Conservation (phyloP, 2,888 invertebrate species). For the Scaptomyza polygonia region DNA sequence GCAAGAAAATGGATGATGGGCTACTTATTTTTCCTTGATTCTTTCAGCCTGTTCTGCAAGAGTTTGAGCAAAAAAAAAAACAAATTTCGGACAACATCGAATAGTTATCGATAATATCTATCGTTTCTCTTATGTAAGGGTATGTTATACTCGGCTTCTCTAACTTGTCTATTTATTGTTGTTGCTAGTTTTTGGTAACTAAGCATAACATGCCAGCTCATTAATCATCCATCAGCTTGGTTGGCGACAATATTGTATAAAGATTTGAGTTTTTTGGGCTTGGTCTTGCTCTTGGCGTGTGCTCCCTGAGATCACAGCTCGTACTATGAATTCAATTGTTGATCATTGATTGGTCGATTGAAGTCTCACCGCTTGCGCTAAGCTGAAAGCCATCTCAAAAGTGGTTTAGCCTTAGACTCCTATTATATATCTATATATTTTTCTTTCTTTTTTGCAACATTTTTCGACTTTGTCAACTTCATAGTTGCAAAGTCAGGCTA, state of each 20-base stretch:
- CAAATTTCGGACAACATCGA: too few species aligned
- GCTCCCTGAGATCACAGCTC: slow-evolving; percentile 42
- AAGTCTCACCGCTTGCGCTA: slow-evolving; percentile 60
- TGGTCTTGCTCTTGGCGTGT: slow-evolving; percentile 60
- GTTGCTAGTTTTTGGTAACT: slow-evolving; percentile 32
- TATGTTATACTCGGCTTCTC: background rate
- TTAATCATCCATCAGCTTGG: slow-evolving; percentile 76
- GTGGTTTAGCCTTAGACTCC: slow-evolving; percentile 48
- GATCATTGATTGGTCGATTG: slow-evolving; percentile 71
- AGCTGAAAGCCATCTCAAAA: slow-evolving; percentile 75
- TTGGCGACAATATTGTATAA: slow-evolving; percentile 74
- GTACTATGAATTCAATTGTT: slow-evolving; percentile 50
- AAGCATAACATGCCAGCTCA: slow-evolving; percentile 62
- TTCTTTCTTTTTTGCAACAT: background rate
- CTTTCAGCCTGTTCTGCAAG: too few species aligned
- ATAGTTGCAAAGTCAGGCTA: slow-evolving; percentile 11
- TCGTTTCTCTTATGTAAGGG: background rate
- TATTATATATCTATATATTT: slow-evolving; percentile 8
- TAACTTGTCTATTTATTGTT: background rate
- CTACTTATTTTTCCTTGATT: too few species aligned
- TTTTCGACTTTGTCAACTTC: slow-evolving; percentile 22
- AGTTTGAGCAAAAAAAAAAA: too few species aligned
- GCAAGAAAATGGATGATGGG: too few species aligned
- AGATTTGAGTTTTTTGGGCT: slow-evolving; percentile 54
- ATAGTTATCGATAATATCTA: too few species aligned